phyloP scores from a whole-genome alignment of 1,140 invertebrate species.

The Anagrus nilaparvatae region DNA sequence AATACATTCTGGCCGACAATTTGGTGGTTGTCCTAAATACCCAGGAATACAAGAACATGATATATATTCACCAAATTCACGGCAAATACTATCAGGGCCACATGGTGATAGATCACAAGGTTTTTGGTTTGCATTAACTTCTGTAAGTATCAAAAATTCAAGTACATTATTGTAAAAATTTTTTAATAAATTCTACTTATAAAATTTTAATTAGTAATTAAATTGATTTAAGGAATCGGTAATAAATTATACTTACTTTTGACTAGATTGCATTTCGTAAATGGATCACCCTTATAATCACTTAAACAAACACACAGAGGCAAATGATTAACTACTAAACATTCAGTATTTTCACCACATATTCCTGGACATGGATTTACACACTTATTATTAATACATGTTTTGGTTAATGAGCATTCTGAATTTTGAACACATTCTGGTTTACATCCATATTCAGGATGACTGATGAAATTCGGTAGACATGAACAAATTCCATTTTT shows the following conservation, averaged over 20 bases:
- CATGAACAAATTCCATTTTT: slow-evolving; percentile 38
- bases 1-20: slow-evolving; percentile 65
- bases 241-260: slow-evolving; percentile 37
- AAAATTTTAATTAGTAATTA: not conserved
- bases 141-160: too few species aligned
- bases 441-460: slow-evolving; percentile 39
- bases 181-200: not conserved
- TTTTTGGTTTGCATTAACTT: too few species aligned
- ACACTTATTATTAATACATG: slow-evolving; percentile 65
- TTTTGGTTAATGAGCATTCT: slow-evolving; percentile 52
- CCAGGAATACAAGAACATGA: slow-evolving; percentile 57
- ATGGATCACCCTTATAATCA: slow-evolving; percentile 67
- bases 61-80: slow-evolving; percentile 50
- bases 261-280: slow-evolving; percentile 37
- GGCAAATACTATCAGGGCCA: slow-evolving; percentile 65
- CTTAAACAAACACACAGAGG: slow-evolving; percentile 59
- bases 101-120: slow-evolving; percentile 57
- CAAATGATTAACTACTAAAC: slow-evolving; percentile 52
- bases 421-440: slow-evolving; percentile 55
- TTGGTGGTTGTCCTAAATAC: slow-evolving; percentile 61
- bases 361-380: slow-evolving; percentile 60
- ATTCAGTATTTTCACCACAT: slow-evolving; percentile 59
- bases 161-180: not conserved
- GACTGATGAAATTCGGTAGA: slow-evolving; percentile 36
- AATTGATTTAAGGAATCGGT: slow-evolving; percentile 37